Base-by-base conservation (phyloP, 2,113 vertebrate genomes). In the Cyanoderma ruficeps region DNA sequence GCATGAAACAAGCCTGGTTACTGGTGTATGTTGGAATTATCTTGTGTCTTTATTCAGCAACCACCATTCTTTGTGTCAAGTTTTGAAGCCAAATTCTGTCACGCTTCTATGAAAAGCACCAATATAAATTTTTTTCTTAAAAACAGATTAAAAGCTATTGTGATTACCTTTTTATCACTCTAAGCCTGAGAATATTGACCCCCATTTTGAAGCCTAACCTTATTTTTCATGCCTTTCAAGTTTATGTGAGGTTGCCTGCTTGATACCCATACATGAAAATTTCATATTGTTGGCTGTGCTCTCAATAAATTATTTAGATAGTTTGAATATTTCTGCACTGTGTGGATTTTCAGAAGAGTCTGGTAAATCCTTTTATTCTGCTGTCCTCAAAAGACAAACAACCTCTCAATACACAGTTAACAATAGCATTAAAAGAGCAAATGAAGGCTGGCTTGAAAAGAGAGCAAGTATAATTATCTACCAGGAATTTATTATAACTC, bases 241-340 rank as follows among this genome's bases (percentile, higher is more conserved):
- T 96, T 97, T 96, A 88, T 92, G 89, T 76, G 86, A 96, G 74
- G 80, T 87, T 94, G 85, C 56, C 87, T 96, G 72, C 85, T 94
- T 97, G 96, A 97, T 96, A 97, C 80, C 50, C 92, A 92, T 69
- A 96, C 97, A 98, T 98, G 96, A 98, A 98, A 98, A 98, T 98
- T 98, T 98, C 98, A 98, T 98, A 97, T 90, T 97, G 96, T 97
- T 98, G 96, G 93, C 89, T 91, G 86, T 96, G 92, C 75, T 96
- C 83, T 97, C 83, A n/a, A 97, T 98, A 97, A 98, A 98, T 98
- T 97, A 98, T 98, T 98, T 96, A 98, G 92, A 84, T 77, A 37
- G 76, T 95, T 78, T 97, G 98, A 97, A 97, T 95, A 97, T 95
- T 95, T 97, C 91, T 76, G 76, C 80, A 82, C 86, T 63, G 61